phyloP scores from a whole-genome alignment of 2,113 vertebrate species.

The human (Homo sapiens) region DNA sequence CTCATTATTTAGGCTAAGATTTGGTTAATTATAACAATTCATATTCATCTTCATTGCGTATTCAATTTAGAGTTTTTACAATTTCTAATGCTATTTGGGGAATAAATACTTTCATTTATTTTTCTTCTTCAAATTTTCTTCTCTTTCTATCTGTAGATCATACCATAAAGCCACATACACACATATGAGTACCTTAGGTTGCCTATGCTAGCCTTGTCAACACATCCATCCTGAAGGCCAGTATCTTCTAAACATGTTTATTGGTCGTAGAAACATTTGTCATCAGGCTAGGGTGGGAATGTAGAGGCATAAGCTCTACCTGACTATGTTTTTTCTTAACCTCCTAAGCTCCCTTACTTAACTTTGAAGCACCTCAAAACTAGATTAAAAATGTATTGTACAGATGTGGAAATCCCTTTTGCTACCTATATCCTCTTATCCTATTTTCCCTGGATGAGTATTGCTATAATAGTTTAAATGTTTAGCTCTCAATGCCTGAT shows the following conservation, averaged over 20 bases:
- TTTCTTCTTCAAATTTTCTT: background rate
- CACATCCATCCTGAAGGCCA: accelerated
- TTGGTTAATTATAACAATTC: background rate
- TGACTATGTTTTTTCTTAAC: too few relatives aligned
- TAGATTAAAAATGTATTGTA: background rate
- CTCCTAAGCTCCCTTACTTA: background rate
- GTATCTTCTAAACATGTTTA: background rate
- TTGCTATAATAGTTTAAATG: background rate
- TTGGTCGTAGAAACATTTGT: too few relatives aligned
- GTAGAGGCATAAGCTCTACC: background rate
- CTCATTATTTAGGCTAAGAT: background rate
- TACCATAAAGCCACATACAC: background rate
- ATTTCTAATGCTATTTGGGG: background rate
- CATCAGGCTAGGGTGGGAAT: too few relatives aligned
- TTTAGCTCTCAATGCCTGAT: background rate
- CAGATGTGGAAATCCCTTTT: background rate
- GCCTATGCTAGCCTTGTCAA: background rate
- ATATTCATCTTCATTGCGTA: background rate
- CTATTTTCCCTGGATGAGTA: background rate
- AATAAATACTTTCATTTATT: background rate
- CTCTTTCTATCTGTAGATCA: background rate
- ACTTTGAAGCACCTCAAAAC: background rate
- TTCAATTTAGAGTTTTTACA: background rate
- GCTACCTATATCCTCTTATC: background rate
- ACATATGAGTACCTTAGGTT: background rate